Percentiles rank a stretch among this genome's conserved stretches.
These are phyloP conservation scores for Bubalus kerabau DNA, from an alignment of 2,113 vertebrate genomes.

Conservation along the genomic window DNA sequence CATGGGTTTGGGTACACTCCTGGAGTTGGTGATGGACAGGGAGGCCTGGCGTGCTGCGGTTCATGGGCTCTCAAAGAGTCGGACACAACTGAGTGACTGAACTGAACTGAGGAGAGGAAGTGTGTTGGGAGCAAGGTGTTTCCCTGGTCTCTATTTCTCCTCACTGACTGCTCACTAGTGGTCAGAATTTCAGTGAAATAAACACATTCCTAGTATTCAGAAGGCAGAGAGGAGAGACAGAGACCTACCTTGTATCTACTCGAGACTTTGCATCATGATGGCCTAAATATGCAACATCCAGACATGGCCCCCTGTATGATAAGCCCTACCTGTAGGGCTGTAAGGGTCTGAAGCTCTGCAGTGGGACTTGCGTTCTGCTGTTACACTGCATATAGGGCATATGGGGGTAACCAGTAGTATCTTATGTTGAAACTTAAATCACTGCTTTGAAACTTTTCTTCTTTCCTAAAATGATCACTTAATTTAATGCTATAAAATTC, in stretches of 20 bases:
- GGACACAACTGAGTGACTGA: not conserved
- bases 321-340: not conserved
- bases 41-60: fast-evolving
- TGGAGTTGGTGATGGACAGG: not conserved
- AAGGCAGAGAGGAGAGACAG: not conserved
- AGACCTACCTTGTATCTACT: not conserved
- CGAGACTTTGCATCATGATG: not conserved
- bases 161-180: not conserved
- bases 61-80: not conserved
- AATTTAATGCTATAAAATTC: not conserved
- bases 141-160: not conserved
- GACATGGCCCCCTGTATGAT: not conserved
- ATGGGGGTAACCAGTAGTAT: too few relatives aligned
- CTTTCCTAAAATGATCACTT: not conserved
- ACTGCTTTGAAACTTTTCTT: not conserved
- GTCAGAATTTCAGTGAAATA: not conserved
- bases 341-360: not conserved
- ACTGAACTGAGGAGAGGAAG: not conserved
- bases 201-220: not conserved
- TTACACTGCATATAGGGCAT: not conserved
- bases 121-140: not conserved
- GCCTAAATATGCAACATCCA: not conserved
- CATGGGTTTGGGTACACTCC: not conserved
- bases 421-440: not conserved
- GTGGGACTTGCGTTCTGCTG: not conserved